phyloP scores from a whole-genome alignment of 2,797 vertebrate species.

The Halcyon smyrnensis region DNA sequence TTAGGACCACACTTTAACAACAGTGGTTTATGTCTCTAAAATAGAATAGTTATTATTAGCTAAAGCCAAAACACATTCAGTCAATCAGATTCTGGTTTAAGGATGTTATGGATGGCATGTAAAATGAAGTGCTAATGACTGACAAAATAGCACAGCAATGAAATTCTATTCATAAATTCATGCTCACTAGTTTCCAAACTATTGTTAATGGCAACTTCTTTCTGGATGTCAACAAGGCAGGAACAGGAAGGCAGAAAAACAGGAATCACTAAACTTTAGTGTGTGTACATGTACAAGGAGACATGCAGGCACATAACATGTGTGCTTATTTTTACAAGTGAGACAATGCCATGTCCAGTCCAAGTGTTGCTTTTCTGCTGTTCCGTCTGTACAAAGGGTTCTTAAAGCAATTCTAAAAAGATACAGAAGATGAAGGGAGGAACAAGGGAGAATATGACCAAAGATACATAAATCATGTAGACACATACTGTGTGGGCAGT shows the following conservation, averaged over 20 bases:
- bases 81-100: background rate
- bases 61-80: background rate
- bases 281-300: background rate
- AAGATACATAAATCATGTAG: background rate
- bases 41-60: background rate
- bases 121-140: constrained; percentile 27
- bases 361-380: background rate
- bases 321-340: background rate
- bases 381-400: background rate
- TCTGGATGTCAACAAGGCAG: background rate
- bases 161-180: constrained; percentile 8
- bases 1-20: background rate
- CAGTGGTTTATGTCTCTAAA: background rate
- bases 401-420: background rate
- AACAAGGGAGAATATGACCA: background rate
- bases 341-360: background rate
- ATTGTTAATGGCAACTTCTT: background rate
- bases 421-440: background rate
- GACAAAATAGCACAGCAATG: background rate
- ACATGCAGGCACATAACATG: rapidly evolving
- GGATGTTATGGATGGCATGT: background rate
- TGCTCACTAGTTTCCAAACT: background rate
- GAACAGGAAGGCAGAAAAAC: background rate
- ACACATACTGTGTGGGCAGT: background rate
- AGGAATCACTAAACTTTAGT: background rate